These are phyloP conservation scores for Coptotermes formosanus DNA, from an alignment of 1,140 invertebrate species.

Conservation along the genomic window DNA sequence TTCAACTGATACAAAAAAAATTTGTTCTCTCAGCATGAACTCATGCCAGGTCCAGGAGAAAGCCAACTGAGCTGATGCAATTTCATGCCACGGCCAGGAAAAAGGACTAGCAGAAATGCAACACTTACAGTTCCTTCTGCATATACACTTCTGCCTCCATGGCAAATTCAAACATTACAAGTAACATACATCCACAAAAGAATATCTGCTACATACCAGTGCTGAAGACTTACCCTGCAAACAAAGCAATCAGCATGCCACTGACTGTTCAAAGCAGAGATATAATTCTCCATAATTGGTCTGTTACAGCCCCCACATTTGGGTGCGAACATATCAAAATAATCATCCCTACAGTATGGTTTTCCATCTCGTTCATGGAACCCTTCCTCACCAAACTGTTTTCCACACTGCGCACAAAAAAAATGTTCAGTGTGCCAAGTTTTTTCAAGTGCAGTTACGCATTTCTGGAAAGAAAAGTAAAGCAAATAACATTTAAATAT, in stretches of 20 bases:
- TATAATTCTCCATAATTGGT: slow-evolving; percentile 99
- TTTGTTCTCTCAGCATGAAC: too few species aligned
- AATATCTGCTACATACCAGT: too few species aligned
- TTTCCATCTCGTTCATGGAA: slow-evolving; percentile 94
- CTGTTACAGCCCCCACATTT: slow-evolving; percentile 97
- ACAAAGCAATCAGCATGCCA: slow-evolving; percentile 99
- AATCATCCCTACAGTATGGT: slow-evolving; percentile 93
- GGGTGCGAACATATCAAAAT: slow-evolving; percentile 98
- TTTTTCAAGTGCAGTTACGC: slow-evolving; percentile 95
- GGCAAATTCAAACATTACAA: not conserved
- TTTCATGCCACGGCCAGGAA: too few species aligned
- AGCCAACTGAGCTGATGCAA: too few species aligned
- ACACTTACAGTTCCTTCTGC: too few species aligned
- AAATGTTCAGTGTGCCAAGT: slow-evolving; percentile 99
- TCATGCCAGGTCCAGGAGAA: too few species aligned
- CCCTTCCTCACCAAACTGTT: slow-evolving; percentile 95
- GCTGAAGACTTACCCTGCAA: slow-evolving; percentile 82
- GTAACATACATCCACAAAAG: not conserved
- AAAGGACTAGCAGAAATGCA: too few species aligned
- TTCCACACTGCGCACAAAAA: slow-evolving; percentile 97
- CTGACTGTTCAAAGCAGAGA: slow-evolving; percentile 94
- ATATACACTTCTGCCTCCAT: not conserved
- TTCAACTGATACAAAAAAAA: too few species aligned
- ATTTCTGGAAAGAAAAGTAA: slow-evolving; percentile 76
- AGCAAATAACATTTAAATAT: slow-evolving; percentile 10